A percentile compares a stretch with the other conserved stretches of the same genome.
Conservation (phyloP, 1,140 invertebrate genomes). For the Achatina immaculata region DNA sequence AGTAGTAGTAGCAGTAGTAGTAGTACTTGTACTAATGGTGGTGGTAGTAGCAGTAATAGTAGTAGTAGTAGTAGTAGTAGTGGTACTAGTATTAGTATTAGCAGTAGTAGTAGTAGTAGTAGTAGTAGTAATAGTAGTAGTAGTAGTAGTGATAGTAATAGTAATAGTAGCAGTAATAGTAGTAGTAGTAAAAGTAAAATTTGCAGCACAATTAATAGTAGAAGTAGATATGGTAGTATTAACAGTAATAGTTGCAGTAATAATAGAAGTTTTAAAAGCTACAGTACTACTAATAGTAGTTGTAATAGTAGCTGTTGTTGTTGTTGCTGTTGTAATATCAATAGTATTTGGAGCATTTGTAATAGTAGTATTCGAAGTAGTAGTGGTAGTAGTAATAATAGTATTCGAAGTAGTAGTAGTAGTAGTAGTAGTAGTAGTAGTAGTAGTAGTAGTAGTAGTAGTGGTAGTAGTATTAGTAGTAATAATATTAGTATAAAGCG, state of each 20-base stretch:
- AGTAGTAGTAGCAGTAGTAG: not conserved
- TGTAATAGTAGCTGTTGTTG: not conserved
- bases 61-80: not conserved
- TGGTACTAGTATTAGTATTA: not conserved
- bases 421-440: slow-evolving; percentile 1
- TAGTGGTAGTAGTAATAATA: not conserved
- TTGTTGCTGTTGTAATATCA: not conserved
- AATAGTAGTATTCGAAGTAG: not conserved
- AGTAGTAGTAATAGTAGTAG: not conserved
- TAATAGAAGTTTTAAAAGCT: not conserved
- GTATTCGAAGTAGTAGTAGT: not conserved
- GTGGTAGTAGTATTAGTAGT: not conserved
- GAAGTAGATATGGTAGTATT: not conserved
- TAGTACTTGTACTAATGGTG: not conserved
- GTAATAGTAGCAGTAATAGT: slow-evolving; percentile 9
- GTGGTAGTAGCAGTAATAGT: no score
- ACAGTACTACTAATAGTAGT: not conserved
- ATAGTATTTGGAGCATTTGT: not conserved
- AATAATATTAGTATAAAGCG: not conserved
- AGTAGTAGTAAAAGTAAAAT: not conserved
- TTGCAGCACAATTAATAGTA: not conserved
- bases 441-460: not conserved
- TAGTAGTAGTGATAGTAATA: not conserved
- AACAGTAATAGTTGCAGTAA: not conserved
- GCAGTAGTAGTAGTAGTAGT: not conserved